Percentiles rank a stretch among this genome's conserved stretches.
Conservation (phyloP, 2,797 vertebrate genomes). For the Falco naumanni region DNA sequence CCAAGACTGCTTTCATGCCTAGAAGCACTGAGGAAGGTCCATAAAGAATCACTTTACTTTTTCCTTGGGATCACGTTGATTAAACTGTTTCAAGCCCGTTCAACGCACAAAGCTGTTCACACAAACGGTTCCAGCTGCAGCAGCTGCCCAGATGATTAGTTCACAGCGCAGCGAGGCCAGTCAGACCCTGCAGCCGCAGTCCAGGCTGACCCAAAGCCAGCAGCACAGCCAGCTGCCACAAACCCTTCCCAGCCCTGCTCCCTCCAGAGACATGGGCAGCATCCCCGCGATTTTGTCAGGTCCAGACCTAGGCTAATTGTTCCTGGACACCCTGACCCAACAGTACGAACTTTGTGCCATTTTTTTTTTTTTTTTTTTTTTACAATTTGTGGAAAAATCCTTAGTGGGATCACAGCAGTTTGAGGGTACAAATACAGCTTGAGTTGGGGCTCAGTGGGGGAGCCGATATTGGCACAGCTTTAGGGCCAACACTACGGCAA, state of each 20-base stretch:
- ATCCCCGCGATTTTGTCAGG: rapidly evolving
- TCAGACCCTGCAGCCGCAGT: rapidly evolving
- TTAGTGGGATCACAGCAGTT: neutral
- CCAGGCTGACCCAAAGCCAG: neutral
- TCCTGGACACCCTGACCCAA: neutral
- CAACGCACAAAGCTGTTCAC: neutral
- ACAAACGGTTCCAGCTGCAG: neutral
- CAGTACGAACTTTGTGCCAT: neutral
- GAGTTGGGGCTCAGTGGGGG: neutral
- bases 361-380: neutral
- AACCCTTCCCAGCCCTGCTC: neutral
- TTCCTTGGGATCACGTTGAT: neutral
- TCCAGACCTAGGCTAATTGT: neutral
- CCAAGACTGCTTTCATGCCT: neutral
- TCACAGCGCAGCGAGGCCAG: neutral
- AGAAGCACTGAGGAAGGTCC: neutral
- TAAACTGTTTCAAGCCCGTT: neutral
- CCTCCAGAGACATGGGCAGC: neutral
- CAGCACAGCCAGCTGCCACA: neutral
- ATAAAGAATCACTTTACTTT: neutral
- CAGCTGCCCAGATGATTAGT: neutral
- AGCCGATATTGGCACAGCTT: neutral
- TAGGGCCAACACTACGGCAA: neutral
- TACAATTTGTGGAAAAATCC: neutral
- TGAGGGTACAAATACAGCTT: neutral